Base-by-base conservation (phyloP, 2,113 vertebrate species). In the Delphinus delphis region DNA sequence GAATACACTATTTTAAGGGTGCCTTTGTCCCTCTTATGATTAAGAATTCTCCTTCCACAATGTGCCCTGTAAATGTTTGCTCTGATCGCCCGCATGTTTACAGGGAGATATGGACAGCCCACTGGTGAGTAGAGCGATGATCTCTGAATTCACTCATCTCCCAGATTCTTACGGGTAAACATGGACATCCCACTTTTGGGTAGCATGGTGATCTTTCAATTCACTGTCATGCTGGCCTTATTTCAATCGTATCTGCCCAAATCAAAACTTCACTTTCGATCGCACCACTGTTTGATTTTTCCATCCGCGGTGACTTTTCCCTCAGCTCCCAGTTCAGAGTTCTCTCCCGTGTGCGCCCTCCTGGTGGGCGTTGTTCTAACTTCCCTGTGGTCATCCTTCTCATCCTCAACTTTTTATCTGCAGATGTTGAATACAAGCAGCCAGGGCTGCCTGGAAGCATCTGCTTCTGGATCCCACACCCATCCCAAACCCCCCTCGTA, bases 11-110 rank as follows among this genome's bases (percentile, higher is more conserved):
- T 5, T 33, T n/a, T 10, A 4, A 9, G n/a, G 70, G 3, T 1
- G 0, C 21, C 1, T 0, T 2, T 2, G 1, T 3, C 0, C 12
- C 20, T 21, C 38, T 0, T 0, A 8, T 20, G 5, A 18, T 14
- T n/a, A 10, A 70, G 20, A 65, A 9, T 2, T 25, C 17, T 13
- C 10, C 58, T 63, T 9, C 28, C 20, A 25, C 3, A 0, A 0
- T 23, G 50, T 23, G 31, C 3, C 20, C 50, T 23, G 18, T 12
- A 18, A 47, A 50, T 5, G 44, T 33, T 28, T 28, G 47, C 28
- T 50, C 44, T 11, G 18, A 9, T 6, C 28, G 1, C 44, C 44
- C 9, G 10, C 0, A 2, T 13, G 31, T 23, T n/a, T 26, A 17
- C 11, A 8, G 5, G 55, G 13, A 2, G 20, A 44, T 18, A 20